Conservation (phyloP, 2,113 vertebrate species). For the Garra rufa region DNA sequence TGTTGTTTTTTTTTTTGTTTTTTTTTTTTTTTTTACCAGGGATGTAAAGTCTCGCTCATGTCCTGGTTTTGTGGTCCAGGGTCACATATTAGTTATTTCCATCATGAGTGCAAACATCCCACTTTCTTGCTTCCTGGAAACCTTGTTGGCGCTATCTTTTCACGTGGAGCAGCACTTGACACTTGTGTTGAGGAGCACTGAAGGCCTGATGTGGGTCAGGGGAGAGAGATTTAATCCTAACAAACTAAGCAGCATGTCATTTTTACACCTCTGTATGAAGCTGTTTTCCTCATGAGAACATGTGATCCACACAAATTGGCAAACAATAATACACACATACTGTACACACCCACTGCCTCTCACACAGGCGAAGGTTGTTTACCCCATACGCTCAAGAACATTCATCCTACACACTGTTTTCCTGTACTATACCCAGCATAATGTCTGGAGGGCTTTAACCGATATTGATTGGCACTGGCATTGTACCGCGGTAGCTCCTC, state of each 20-base stretch:
- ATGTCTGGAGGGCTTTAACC: neutral
- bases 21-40: too few species aligned
- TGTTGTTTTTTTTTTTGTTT: too few species aligned
- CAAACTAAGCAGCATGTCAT: neutral
- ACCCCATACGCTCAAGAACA: neutral
- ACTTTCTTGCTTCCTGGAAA: neutral
- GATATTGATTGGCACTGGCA: slow-evolving; percentile 21
- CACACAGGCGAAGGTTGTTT: neutral
- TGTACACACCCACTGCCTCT: neutral
- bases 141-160: neutral
- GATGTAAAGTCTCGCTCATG: too few species aligned
- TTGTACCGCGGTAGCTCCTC: neutral
- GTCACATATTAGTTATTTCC: neutral
- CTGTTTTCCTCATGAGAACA: neutral
- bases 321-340: neutral
- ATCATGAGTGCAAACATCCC: too few species aligned
- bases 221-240: neutral
- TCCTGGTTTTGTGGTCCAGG: too few species aligned
- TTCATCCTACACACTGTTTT: neutral
- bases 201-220: neutral
- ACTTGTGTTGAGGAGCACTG: neutral
- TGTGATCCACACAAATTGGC: neutral
- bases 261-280: neutral
- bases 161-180: neutral
- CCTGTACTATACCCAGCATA: neutral